These are phyloP conservation scores for Enteromius thamalakanensis DNA, from an alignment of 2,797 vertebrate species.

Conservation along the genomic window DNA sequence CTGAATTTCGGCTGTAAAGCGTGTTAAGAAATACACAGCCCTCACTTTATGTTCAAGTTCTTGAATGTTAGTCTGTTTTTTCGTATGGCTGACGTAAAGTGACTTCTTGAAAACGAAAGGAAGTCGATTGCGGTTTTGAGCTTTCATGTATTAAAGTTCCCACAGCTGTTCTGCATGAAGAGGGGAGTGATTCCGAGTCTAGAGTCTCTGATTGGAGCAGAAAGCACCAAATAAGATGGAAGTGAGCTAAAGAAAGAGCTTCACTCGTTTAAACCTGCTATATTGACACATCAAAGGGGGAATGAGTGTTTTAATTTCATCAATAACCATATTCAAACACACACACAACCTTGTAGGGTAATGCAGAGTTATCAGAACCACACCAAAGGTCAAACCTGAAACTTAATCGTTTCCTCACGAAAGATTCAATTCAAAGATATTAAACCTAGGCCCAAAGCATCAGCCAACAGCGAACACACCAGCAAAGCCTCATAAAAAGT, in stretches of 20 bases:
- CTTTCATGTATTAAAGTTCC: slow-evolving; percentile 82
- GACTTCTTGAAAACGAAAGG: slow-evolving; percentile 69
- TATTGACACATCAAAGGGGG: not conserved
- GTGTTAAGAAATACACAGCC: not conserved
- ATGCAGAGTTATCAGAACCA: not conserved
- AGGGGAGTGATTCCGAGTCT: slow-evolving; percentile 72
- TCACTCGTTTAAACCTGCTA: slow-evolving; percentile 8
- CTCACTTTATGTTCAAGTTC: not conserved
- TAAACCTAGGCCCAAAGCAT: not conserved
- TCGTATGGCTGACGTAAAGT: slow-evolving; percentile 4
- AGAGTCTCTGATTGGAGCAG: slow-evolving; percentile 72
- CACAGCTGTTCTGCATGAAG: slow-evolving; percentile 87
- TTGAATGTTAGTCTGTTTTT: slow-evolving; percentile 67
- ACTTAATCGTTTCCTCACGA: not conserved
- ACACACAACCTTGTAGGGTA: not conserved
- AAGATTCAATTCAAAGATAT: not conserved
- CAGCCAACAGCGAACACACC: not conserved
- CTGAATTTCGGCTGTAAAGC: not conserved
- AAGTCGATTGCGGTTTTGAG: slow-evolving; percentile 81
- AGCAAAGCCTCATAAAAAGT: not conserved
- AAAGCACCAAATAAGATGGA: slow-evolving; percentile 59
- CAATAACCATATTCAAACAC: not conserved
- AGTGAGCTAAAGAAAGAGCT: slow-evolving; percentile 25
- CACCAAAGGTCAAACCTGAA: not conserved
- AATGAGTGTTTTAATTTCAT: not conserved